Conservation (phyloP, 2,888 invertebrate genomes). For the Coelinius sp. region DNA sequence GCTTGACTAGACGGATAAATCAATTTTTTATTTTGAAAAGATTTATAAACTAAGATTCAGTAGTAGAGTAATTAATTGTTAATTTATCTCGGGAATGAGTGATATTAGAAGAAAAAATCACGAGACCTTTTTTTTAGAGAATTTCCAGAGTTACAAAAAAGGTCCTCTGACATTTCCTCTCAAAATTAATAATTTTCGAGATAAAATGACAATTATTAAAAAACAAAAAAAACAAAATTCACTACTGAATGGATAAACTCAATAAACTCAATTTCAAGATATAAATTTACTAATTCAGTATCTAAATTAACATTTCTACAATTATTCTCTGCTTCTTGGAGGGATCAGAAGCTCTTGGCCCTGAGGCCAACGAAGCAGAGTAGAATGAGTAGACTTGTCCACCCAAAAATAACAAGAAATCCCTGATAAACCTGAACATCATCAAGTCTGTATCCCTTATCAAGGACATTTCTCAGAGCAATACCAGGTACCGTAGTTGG, state of each 20-base stretch:
- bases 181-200: too few relatives aligned
- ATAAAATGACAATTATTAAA: too few relatives aligned
- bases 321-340: neutral
- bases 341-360: constrained; percentile 57
- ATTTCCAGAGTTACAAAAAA: too few relatives aligned
- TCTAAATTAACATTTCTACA: neutral
- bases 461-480: constrained; percentile 82
- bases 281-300: too few relatives aligned
- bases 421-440: constrained; percentile 82
- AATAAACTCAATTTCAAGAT: neutral
- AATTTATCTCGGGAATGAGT: too few relatives aligned
- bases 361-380: constrained; percentile 74
- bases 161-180: too few relatives aligned
- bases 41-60: too few relatives aligned
- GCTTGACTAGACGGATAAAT: neutral
- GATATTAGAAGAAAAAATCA: too few relatives aligned
- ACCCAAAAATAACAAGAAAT: constrained; percentile 77
- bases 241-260: neutral
- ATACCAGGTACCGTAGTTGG: constrained; percentile 87
- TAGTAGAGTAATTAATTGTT: too few relatives aligned
- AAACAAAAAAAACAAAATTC: neutral
- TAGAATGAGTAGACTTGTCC: constrained; percentile 76
- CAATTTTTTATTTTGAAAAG: too few relatives aligned
- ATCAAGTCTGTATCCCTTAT: constrained; percentile 80
- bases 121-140: too few relatives aligned